These are phyloP conservation scores for Macropus fuliginosus DNA, from an alignment of 2,797 vertebrate genomes.

Conservation along the genomic window DNA sequence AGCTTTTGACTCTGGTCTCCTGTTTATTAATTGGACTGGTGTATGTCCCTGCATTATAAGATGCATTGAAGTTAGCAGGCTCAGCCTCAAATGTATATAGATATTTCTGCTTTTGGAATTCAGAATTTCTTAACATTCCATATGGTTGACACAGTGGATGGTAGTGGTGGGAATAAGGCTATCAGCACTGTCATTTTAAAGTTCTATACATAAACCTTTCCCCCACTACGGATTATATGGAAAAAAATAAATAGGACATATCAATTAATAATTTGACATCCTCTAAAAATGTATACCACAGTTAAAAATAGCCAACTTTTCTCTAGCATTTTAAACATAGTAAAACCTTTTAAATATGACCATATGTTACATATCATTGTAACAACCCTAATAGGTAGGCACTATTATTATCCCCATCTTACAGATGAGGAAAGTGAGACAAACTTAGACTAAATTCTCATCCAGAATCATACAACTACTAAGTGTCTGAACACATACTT, in stretches of 20 bases:
- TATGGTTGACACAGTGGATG: not conserved
- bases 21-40: conserved; percentile 69
- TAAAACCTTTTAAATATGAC: not conserved
- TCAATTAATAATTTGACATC: too few species aligned
- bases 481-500: too few species aligned
- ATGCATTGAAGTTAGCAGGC: conserved; percentile 31
- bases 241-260: not conserved
- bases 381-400: not conserved
- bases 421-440: not conserved
- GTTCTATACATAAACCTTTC: not conserved
- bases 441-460: not conserved
- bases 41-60: conserved; percentile 30
- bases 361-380: not conserved
- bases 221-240: not conserved
- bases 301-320: not conserved
- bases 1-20: conserved; percentile 64
- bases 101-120: conserved; percentile 24
- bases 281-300: not conserved
- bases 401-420: not conserved
- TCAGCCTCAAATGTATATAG: not conserved
- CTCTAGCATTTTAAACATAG: not conserved
- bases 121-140: conserved; percentile 12
- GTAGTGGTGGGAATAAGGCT: not conserved
- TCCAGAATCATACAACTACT: too few species aligned
- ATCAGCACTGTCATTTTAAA: not conserved